phyloP scores from a whole-genome alignment of 64 coral and sea anemone genomes.

The Montipora foliosa region DNA sequence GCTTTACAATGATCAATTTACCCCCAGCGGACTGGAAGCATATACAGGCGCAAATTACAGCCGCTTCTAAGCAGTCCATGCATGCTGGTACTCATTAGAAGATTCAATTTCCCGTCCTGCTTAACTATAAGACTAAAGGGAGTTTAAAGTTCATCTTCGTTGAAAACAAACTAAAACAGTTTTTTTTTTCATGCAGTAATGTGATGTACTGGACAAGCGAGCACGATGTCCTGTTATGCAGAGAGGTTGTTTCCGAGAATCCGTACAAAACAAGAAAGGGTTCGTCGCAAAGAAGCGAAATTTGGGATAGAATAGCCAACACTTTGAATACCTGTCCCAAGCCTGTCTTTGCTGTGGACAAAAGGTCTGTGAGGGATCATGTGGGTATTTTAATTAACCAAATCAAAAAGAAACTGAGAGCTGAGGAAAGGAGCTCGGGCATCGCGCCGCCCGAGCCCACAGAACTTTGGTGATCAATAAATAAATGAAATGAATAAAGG shows the following conservation, averaged over 20 bases:
- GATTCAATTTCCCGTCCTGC: slow-evolving; percentile 5
- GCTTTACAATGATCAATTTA: too few species aligned
- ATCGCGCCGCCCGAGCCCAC: background rate
- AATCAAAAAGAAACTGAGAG: slow-evolving; percentile 51
- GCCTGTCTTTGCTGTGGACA: slow-evolving; percentile 31
- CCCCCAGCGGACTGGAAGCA: too few species aligned
- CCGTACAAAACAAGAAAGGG: slow-evolving; percentile 38
- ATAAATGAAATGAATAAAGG: too few species aligned
- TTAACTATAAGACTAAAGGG: background rate
- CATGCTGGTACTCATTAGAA: background rate
- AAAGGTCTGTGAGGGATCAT: slow-evolving; percentile 51
- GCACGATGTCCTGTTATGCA: background rate
- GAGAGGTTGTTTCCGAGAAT: background rate
- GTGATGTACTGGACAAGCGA: slow-evolving; percentile 22
- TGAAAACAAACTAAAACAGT: slow-evolving; percentile 18
- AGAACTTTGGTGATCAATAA: too few species aligned
- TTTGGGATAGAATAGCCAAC: slow-evolving; percentile 23
- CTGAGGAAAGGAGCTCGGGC: background rate
- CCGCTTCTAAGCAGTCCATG: too few species aligned
- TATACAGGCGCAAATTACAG: too few species aligned
- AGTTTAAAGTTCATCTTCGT: slow-evolving; percentile 12
- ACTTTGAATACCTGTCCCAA: slow-evolving; percentile 11
- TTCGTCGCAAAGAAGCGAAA: slow-evolving; percentile 21
- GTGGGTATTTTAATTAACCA: slow-evolving; percentile 28
- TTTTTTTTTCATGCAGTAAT: background rate